Conservation (phyloP, 2,797 vertebrate species). For the Macrochelys suwanniensis region DNA sequence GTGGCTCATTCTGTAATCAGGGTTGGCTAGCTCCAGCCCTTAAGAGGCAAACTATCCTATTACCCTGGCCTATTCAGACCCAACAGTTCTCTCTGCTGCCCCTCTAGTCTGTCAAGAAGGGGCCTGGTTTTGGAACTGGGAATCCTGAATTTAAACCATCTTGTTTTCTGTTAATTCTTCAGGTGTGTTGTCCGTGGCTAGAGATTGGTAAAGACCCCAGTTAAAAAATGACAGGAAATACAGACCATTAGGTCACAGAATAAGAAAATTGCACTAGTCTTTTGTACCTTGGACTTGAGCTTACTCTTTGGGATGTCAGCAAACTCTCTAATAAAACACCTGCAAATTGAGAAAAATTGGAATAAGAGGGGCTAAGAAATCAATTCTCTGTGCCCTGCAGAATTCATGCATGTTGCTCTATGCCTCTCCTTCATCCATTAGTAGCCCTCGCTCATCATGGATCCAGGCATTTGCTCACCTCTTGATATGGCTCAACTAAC, state of each 20-base stretch:
- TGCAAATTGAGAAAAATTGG: not conserved
- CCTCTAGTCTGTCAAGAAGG: not conserved
- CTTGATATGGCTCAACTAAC: not conserved
- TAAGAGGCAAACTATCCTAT: not conserved
- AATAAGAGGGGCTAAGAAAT: conserved; percentile 9
- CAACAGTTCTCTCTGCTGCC: not conserved
- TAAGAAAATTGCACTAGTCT: not conserved
- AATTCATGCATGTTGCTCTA: not conserved
- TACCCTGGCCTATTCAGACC: not conserved
- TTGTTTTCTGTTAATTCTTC: not conserved
- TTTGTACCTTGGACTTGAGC: not conserved
- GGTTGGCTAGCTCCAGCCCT: not conserved
- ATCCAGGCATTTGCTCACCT: not conserved
- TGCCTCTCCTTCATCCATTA: not conserved
- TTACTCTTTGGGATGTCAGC: not conserved
- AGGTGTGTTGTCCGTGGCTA: not conserved
- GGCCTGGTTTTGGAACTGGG: not conserved
- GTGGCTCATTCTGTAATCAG: not conserved
- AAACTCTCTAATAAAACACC: not conserved
- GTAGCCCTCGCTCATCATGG: conserved; percentile 11
- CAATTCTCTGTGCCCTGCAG: not conserved
- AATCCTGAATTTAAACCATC: not conserved
- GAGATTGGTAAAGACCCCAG: not conserved
- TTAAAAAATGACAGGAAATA: not conserved
- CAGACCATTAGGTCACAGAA: not conserved